Evolutionary conservation across 1,140 invertebrate species (phyloP), one percentile per base, ranked within the genome.

Genomic region (Diabrotica virgifera): DNA sequence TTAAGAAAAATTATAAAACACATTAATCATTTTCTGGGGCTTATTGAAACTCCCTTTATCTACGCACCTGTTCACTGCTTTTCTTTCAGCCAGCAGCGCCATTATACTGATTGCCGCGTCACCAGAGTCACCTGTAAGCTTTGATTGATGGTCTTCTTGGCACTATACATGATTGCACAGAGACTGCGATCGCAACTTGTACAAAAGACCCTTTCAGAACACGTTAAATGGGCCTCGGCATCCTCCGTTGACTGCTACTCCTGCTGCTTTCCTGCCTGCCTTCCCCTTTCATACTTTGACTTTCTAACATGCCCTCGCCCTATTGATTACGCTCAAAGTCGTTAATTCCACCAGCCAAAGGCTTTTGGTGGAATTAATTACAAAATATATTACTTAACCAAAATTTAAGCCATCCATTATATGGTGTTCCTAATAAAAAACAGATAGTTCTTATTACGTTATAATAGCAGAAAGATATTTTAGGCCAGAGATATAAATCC

Each of bases 101-200:
- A 61, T 61, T 61, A 61, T 61, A 36, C 51, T 52, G 59, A 61
- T 61, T 61, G 59, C 40, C 40, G 40, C 59, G 59, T 52, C 59
- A 37, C 59, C 14, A 13, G 59, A 61, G 59, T 61, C 59, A 61
- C 59, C 59, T 61, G 59, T 61, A 61, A 37, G 59, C 14, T 37
- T 51, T 61, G 59, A 61, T 61, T 61, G 59, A 61, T 61, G 50
- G 59, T 61, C 59, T 52, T 61, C 59, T 61, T 52, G 38, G 59
- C 59, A 61, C 59, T 61, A 61, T 61, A 61, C 59, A 61, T 61
- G 59, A 61, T 61, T 61, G 59, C 59, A 36, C 59, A 61, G 59
- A 61, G 57, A 59, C 57, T 50, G 57, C 36, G 57, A 59, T 59
- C 36, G 36, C 37, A 59, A 50, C 35, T 59, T 55, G 35, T 55